phyloP scores from a whole-genome alignment of 2,113 vertebrate species.

The Bufo bufo region DNA sequence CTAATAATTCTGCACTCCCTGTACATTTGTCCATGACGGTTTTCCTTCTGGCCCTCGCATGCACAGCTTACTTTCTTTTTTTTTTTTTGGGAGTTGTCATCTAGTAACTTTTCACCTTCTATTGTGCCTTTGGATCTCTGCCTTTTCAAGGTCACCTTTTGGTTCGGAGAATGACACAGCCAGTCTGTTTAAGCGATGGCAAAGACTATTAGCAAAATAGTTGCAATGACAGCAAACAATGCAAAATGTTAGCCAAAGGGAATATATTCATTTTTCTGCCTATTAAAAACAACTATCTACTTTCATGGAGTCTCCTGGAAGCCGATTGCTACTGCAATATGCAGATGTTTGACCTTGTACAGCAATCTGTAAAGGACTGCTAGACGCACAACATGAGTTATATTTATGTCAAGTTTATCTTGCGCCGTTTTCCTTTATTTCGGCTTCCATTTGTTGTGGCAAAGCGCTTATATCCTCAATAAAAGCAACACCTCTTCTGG shows the following conservation, averaged over 20 bases:
- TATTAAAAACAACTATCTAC: conserved; percentile 1
- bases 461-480: conserved; percentile 34
- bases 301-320: conserved; percentile 28
- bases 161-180: not conserved
- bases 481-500: conserved; percentile 47
- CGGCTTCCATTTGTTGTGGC: conserved; percentile 38
- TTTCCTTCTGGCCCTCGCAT: conserved; percentile 8
- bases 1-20: no score
- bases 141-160: not conserved
- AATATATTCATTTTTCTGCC: not conserved
- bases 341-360: conserved; percentile 46
- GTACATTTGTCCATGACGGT: not conserved
- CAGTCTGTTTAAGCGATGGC: not conserved
- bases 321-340: conserved; percentile 24
- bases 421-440: conserved; percentile 18
- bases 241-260: not conserved
- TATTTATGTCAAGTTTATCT: conserved; percentile 53
- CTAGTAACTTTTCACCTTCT: conserved; percentile 1
- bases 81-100: not conserved
- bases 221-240: conserved; percentile 13
- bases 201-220: not conserved
- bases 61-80: not conserved
- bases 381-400: conserved; percentile 15
- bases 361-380: conserved; percentile 17
- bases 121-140: not conserved